Base-by-base conservation (phyloP, 1,140 invertebrate genomes). In the Lordiphosa mommai region DNA sequence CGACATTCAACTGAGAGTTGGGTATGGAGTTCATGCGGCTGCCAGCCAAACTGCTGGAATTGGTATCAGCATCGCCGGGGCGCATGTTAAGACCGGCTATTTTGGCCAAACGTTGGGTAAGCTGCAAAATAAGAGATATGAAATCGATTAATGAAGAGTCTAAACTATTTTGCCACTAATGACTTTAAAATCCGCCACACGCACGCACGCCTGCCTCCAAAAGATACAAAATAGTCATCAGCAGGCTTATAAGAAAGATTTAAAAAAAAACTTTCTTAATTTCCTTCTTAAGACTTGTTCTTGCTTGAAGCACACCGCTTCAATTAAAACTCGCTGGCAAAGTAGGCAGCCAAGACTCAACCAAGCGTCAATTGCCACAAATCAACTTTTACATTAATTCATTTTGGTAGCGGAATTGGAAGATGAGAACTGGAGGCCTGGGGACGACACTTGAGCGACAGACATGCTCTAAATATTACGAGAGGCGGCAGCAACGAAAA, bases 361-460 rank as follows among this genome's bases (percentile, higher is more conserved):
- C 67, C 53, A 76, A 64, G 61, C 76, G 61, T 76, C 77, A 73
- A 76, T 82, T 70, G 76, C 77, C 61, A 82, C 72, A 82, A 84
- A 82, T 84, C 76, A 82, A 82, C 71, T 82, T 82, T 53, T 67
- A 68, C 72, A 82, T 84, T 76, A 82, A 84, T 76, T 80, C 66
- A 56, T 73, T 80, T 61, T 40, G 47, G 40, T 33, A 10, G 16
- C 13, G 30, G 50, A 20, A 17, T 13, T 10, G 20, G 20, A 14
- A 44, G 23, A 47, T 10, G 13, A 27, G 20, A 23, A 10, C 12
- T 27, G 9, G 46, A 30, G 32, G 44, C 4, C 16, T 14, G 30
- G 12, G 23, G 7, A 40, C 47, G 23, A 27, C 34, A 30, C 53
- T 72, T 61, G 56, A 80, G 57, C 61, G 76, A 48, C 66, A 51